A percentile compares a stretch with the other conserved stretches of the same genome.
Evolutionary conservation across 2,888 invertebrate species (phyloP).

Genomic region (Artemia sp.): DNA sequence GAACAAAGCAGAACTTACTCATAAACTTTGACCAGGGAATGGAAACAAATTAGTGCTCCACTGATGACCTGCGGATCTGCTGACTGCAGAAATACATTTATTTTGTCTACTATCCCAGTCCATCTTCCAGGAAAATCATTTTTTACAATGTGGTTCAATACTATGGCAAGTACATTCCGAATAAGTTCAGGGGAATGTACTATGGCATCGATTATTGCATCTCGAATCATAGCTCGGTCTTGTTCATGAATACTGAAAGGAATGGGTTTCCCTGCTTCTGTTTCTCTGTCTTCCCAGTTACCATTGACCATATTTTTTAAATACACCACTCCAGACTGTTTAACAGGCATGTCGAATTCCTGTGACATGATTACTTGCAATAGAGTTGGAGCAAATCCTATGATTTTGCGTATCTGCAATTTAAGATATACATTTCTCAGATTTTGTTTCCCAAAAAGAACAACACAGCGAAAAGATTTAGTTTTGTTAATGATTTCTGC

Average conservation of each 20-base stretch:
- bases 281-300: constrained; percentile 71
- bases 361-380: constrained; percentile 83
- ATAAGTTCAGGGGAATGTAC: constrained; percentile 81
- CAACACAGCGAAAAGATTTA: background rate
- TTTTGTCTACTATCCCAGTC: constrained; percentile 89
- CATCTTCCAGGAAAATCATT: constrained; percentile 87
- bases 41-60: constrained; percentile 74
- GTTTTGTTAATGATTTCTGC: too few species aligned
- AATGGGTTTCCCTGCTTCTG: constrained; percentile 48
- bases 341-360: constrained; percentile 71
- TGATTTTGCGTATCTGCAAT: constrained; percentile 70
- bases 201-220: constrained; percentile 85
- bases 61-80: constrained; percentile 73
- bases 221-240: constrained; percentile 78
- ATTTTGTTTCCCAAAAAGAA: background rate
- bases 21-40: constrained; percentile 81
- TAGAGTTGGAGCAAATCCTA: constrained; percentile 83
- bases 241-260: constrained; percentile 87
- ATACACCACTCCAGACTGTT: constrained; percentile 90
- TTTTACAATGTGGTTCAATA: constrained; percentile 79
- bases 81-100: constrained; percentile 77
- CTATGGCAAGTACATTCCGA: constrained; percentile 71
- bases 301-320: constrained; percentile 78
- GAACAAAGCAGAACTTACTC: constrained; percentile 38
- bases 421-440: constrained; percentile 22